Percentiles rank a stretch among this genome's conserved stretches.
These are phyloP conservation scores for Darevskia nairensis DNA, from an alignment of 2,797 vertebrate species.

Conservation along the genomic window DNA sequence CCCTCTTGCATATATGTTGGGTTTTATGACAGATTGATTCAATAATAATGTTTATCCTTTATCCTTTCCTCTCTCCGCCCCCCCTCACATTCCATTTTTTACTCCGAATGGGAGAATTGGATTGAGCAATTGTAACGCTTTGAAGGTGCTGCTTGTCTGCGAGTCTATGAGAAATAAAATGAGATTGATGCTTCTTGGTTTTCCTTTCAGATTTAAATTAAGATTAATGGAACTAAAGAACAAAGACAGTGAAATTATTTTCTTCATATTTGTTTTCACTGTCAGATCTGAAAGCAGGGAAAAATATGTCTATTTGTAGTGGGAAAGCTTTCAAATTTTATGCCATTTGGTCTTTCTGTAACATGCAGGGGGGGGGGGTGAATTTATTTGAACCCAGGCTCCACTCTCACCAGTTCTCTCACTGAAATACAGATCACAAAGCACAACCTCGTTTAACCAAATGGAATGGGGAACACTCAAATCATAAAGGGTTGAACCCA, in stretches of 20 bases:
- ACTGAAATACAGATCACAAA: neutral
- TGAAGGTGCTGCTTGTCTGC: neutral
- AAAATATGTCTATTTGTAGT: neutral
- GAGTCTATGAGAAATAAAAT: constrained; percentile 1
- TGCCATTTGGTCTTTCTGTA: neutral
- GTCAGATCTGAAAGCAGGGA: neutral
- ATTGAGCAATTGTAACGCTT: constrained; percentile 2
- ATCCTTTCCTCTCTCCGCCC: neutral
- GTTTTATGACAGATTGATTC: neutral
- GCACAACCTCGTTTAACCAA: neutral
- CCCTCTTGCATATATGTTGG: neutral
- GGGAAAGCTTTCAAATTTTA: neutral
- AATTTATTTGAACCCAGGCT: neutral
- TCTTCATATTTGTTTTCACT: neutral
- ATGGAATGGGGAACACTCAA: neutral
- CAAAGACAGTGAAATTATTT: neutral
- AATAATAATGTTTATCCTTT: neutral
- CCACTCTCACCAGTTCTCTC: neutral
- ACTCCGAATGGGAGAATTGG: neutral
- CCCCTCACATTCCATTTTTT: neutral
- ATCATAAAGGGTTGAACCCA: neutral
- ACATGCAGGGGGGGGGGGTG: neutral
- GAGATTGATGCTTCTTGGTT: constrained; percentile 14
- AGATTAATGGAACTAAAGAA: constrained; percentile 3
- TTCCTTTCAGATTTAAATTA: constrained; percentile 25